Evolutionary conservation across 2,888 invertebrate species (phyloP), one percentile per base, ranked within the genome.

Genomic region (Lucinisca nassula): DNA sequence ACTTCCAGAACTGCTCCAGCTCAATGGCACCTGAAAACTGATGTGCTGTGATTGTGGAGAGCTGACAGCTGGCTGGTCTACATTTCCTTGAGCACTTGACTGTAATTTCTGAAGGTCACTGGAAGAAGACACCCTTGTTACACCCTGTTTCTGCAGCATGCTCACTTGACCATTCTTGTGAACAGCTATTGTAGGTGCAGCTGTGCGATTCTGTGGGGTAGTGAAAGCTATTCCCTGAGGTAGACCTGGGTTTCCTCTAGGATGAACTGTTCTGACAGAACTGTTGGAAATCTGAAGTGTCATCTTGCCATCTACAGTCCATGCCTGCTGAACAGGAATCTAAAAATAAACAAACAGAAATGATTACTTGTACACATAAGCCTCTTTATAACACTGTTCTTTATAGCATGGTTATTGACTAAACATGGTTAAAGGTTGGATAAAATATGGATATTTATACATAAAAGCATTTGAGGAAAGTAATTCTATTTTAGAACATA

Each of bases 11-110:
- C 80, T 30, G 58, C 77, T 89, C 89, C 89, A 89, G 51, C 81
- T 88, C 17, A 82, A 72, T 14, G 89, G 89, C 27, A 89, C 82
- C 38, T 86, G 86, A 58, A 89, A 89, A 78, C 87, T 89, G 21
- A 89, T 87, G 27, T 61, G 61, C 61, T 61, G 61, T 17, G 61
- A 30, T 21, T 24, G 30, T 24, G 61, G 30, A 17, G 61, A 61
- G 10, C 27, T 21, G 30, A 61, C 61, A 17, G 6, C 10, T 61
- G 61, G 61, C 30, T 24, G 30, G 6, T 61, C 61, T 40, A 40
- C 40, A 40, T 14, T 40, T 30, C 27, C 8, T 17, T 61, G 61
- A 24, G 30, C 30, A 30, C 27, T 27, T 27, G 55, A 37, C 24
- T 58, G 37, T 27, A 76, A 24, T n/a, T 35, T 21, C 35, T n/a